A percentile compares a stretch with the other conserved stretches of the same genome.
Evolutionary conservation across 2,797 vertebrate species (phyloP).

Genomic region (Platalea minor): DNA sequence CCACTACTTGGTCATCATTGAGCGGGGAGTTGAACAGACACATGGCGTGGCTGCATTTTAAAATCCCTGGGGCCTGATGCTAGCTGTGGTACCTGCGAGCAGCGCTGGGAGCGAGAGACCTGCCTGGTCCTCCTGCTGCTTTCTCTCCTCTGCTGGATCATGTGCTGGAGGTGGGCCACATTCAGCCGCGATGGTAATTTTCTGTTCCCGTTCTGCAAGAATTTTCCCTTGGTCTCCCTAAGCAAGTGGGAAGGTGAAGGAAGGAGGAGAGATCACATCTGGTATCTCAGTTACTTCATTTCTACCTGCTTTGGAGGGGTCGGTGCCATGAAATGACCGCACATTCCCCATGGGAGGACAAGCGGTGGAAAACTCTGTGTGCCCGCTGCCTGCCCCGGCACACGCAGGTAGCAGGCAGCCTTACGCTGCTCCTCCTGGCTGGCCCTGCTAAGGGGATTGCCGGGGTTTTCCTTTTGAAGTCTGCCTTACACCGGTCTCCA

Average conservation of each 20-base stretch:
- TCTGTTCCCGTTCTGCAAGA: neutral
- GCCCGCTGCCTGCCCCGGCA: accelerated
- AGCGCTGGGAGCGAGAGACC: accelerated
- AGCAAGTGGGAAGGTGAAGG: neutral
- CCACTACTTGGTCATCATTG: accelerated
- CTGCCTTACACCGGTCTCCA: neutral
- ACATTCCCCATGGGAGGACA: neutral
- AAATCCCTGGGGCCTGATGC: neutral
- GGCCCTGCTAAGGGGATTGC: neutral
- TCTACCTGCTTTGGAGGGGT: neutral
- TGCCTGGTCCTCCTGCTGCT: accelerated
- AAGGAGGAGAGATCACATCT: neutral
- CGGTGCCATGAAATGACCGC: neutral
- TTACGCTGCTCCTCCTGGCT: neutral
- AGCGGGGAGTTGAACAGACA: neutral
- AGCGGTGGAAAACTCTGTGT: accelerated
- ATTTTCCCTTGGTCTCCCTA: neutral
- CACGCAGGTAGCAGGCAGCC: neutral
- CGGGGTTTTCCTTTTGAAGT: neutral
- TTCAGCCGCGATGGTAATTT: neutral
- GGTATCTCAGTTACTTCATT: neutral
- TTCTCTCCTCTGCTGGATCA: accelerated
- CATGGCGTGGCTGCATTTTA: neutral
- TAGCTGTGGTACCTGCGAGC: neutral
- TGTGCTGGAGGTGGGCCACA: neutral